phyloP scores from a whole-genome alignment of 2,113 vertebrate genomes.

The Rhadina sibilatrix region DNA sequence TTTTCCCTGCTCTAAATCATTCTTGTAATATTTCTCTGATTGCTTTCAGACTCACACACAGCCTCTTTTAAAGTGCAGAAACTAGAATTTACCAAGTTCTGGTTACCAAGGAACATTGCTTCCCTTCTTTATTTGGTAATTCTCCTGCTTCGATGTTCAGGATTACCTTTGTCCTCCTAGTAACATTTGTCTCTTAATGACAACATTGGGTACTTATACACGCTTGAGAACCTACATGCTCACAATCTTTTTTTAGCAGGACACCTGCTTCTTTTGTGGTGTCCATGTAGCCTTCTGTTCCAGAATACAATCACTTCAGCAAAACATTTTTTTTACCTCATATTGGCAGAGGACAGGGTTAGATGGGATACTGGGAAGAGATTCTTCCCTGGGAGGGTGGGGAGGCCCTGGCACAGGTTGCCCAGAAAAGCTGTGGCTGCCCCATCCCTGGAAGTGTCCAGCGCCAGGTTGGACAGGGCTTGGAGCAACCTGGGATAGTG shows the following conservation, averaged over 20 bases:
- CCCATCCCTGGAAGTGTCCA: neutral
- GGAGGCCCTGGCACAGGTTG: rapidly evolving
- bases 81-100: neutral
- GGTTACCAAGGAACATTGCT: neutral
- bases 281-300: neutral
- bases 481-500: rapidly evolving
- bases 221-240: neutral
- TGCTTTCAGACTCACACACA: neutral
- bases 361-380: neutral
- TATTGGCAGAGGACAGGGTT: neutral
- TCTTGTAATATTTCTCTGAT: neutral
- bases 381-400: rapidly evolving
- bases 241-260: neutral
- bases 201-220: rapidly evolving
- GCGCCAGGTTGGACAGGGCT: rapidly evolving
- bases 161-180: neutral
- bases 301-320: neutral
- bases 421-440: neutral
- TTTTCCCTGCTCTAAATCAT: neutral
- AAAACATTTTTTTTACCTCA: neutral
- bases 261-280: neutral
- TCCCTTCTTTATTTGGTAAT: neutral
- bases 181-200: neutral
- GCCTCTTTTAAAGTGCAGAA: neutral
- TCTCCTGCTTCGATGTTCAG: neutral